Base-by-base conservation (phyloP, 1,140 invertebrate species). In the Proctacanthus coquilletti region DNA sequence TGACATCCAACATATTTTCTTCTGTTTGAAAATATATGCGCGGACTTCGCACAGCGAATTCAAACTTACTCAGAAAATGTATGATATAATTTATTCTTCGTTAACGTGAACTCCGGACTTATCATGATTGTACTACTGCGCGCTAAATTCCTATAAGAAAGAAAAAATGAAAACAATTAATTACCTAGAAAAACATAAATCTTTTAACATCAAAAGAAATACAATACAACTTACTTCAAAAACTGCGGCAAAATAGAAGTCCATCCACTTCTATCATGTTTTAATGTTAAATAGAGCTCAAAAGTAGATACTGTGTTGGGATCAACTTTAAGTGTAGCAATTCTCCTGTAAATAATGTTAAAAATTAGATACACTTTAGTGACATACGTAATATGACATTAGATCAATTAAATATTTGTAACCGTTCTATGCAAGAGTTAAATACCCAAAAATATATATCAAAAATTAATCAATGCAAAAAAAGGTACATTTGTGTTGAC, bases 1-100 rank as follows among this genome's bases (percentile, higher is more conserved):
- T n/a, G n/a, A n/a, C n/a, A n/a, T n/a, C n/a, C n/a, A n/a, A n/a
- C n/a, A n/a, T n/a, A n/a, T n/a, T n/a, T n/a, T n/a, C n/a, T n/a
- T n/a, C n/a, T n/a, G n/a, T n/a, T n/a, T n/a, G n/a, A n/a, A n/a
- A n/a, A n/a, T n/a, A n/a, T n/a, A n/a, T n/a, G n/a, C n/a, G n/a
- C n/a, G n/a, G n/a, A n/a, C n/a, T n/a, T n/a, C 23, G 23, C 23
- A 27, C 23, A 9, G 23, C 8, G 13, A 27, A 8, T 8, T 9
- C 13, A 13, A 27, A 27, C 13, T 27, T 27, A 37, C 11, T 38
- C 25, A 4, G 25, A 30, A 4, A 38, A 75, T 20, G 70, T 75
- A 48, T 80, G 66, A 69, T 85, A 88, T 31, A 88, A 66, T 61
- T 87, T 87, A 61, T 84, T 85, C 67, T 87, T 88, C 50, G 76